Conservation (phyloP, 2,888 invertebrate species). For the Pterobdella sp. region DNA sequence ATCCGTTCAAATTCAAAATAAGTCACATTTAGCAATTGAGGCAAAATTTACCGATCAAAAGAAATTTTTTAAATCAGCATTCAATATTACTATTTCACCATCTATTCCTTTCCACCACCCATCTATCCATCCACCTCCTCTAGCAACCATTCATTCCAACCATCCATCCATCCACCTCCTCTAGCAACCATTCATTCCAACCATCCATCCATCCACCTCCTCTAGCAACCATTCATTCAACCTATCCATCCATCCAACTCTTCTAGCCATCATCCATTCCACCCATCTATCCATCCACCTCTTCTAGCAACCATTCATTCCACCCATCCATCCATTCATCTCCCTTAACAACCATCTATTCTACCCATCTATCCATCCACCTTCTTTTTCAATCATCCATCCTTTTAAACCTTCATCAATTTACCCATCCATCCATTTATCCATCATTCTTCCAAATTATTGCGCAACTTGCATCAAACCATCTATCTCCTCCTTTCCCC, state of each 20-base stretch:
- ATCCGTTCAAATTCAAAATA: no score
- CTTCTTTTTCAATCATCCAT: conserved; percentile 1
- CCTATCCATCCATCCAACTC: background rate
- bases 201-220: background rate
- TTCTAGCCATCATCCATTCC: background rate
- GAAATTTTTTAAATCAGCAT: background rate
- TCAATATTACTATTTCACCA: background rate
- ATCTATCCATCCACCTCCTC: background rate
- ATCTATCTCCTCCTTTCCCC: no score
- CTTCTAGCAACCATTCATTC: background rate
- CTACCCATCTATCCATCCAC: background rate
- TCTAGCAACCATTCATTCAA: background rate
- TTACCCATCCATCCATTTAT: conserved; percentile 15
- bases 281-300: background rate
- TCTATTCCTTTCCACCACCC: background rate
- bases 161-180: background rate
- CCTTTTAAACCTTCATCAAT: background rate
- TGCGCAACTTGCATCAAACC: conserved; percentile 9
- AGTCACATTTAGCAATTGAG: no score
- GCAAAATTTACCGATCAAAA: no score
- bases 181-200: background rate
- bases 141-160: background rate
- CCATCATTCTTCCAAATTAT: no score
- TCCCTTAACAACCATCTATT: background rate
- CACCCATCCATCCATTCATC: background rate